Percentiles rank a stretch among this genome's conserved stretches.
phyloP scores from a whole-genome alignment of 2,113 vertebrate species.

The Eptatretus burgeri region DNA sequence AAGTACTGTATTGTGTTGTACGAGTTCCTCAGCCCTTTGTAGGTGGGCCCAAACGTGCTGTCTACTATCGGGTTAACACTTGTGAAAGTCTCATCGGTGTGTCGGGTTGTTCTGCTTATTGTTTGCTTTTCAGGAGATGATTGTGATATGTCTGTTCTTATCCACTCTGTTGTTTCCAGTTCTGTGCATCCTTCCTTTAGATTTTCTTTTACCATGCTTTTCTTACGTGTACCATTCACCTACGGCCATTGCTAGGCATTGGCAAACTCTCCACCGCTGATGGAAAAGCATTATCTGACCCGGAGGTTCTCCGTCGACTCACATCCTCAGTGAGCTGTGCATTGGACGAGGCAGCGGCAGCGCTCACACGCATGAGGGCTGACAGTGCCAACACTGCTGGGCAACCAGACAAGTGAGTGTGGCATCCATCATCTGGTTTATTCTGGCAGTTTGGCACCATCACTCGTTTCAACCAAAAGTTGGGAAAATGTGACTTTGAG shows the following conservation, averaged over 20 bases:
- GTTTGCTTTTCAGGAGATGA: slow-evolving; percentile 12
- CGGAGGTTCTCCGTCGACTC: slow-evolving; percentile 75
- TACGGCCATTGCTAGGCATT: slow-evolving; percentile 40
- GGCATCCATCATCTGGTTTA: slow-evolving; percentile 7
- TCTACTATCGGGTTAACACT: neutral
- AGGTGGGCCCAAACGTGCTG: no score
- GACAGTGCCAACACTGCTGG: slow-evolving; percentile 78
- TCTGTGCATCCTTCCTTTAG: slow-evolving; percentile 19
- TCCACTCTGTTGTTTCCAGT: neutral
- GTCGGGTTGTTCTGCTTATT: slow-evolving; percentile 20
- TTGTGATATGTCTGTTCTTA: slow-evolving; percentile 4
- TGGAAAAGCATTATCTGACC: slow-evolving; percentile 99
- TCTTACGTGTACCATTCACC: slow-evolving; percentile 16
- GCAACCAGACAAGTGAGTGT: slow-evolving; percentile 90
- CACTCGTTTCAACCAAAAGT: no score
- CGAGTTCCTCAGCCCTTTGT: no score
- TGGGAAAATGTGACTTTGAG: no score
- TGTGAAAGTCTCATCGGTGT: slow-evolving; percentile 14
- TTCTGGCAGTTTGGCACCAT: no score
- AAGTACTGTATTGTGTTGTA: no score
- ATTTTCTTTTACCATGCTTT: slow-evolving; percentile 14
- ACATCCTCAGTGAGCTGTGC: slow-evolving; percentile 95
- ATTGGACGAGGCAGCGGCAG: slow-evolving; percentile 83
- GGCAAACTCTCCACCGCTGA: slow-evolving; percentile 98
- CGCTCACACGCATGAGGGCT: slow-evolving; percentile 81